Base-by-base conservation (phyloP, 2,113 vertebrate species). In the Tetraodon nigroviridis region DNA sequence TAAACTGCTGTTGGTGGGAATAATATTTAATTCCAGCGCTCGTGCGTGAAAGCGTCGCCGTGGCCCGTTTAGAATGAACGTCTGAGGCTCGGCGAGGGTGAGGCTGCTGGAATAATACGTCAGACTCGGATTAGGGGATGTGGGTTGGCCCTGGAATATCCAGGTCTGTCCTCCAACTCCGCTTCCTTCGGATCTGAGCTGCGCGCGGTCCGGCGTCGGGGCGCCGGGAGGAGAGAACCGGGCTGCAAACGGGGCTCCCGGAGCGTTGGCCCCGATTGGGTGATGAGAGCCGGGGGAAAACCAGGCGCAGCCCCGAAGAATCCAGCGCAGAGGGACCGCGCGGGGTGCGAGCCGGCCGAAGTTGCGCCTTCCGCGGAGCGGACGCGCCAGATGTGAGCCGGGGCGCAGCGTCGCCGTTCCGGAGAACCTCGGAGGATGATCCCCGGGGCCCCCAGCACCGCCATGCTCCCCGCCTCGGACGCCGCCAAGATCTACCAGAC, bases 401-500 rank as follows among this genome's bases (percentile, higher is more conserved):
- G 72, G 78, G 51, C 17, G 14, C 24, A 40, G 20, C 52, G 55
- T 16, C 17, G 27, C 14, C n/a, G 21, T 61, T 71, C 64, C 69
- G 1, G 58, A 67, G 67, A 50, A 71, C 47, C 29, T 61, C 51
- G 22, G 69, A 84, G 72, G 61, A 87, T 88, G 85, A 80, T 92
- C 59, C 92, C 92, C 63, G 90, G 91, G 69, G 89, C 86, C 65
- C 86, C 92, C 63, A 73, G 46, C 68, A 71, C 81, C 19, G 75
- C 89, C 80, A 94, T 97, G 94, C 92, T 98, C 51, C 94, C 96
- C 46, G 93, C 95, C 58, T 92, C 95, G 56, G 95, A 99, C 82
- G 95, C 97, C 64, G 96, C 96, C 73, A 97, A 96, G 84, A 95
- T 99, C 79, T 99, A 98, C 86, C 96, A 96, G 86, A 95, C 92